Conservation (phyloP, 1,140 invertebrate species). For the Drosophila pallidifrons region DNA sequence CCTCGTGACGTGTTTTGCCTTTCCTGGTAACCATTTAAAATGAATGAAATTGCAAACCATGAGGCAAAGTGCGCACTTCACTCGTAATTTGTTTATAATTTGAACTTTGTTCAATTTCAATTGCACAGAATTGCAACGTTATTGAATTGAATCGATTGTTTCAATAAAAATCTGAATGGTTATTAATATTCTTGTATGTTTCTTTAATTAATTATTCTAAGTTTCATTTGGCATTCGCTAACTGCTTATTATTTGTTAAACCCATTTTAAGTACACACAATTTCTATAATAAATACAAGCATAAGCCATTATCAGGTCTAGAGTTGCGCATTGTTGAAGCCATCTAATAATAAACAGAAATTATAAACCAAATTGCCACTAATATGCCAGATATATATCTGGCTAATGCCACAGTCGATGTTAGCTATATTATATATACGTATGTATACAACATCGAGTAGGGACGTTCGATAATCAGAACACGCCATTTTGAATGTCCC, state of each 20-base stretch:
- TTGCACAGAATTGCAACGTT: background rate
- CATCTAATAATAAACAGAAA: conserved; percentile 17
- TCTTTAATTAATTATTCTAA: too few relatives aligned
- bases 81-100: conserved; percentile 38
- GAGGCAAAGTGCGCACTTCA: conserved; percentile 7
- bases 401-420: conserved; percentile 23
- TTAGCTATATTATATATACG: conserved; percentile 8
- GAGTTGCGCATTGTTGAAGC: conserved; percentile 11
- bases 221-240: background rate
- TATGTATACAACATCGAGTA: too few relatives aligned
- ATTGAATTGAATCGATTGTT: background rate
- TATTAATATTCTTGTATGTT: background rate
- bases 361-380: conserved; percentile 54
- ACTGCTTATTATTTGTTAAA: conserved; percentile 35
- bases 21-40: conserved; percentile 64
- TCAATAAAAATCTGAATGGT: background rate
- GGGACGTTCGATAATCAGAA: conserved; percentile 44
- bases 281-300: conserved; percentile 24
- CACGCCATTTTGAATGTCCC: conserved; percentile 65
- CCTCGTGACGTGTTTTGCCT: conserved; percentile 24
- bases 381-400: conserved; percentile 69
- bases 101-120: background rate
- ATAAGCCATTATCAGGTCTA: conserved; percentile 2
- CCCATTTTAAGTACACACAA: conserved; percentile 23
- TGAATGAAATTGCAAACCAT: conserved; percentile 60